Evolutionary conservation across 1,140 invertebrate species (phyloP).

Genomic region (Oryctes rhinoceros): DNA sequence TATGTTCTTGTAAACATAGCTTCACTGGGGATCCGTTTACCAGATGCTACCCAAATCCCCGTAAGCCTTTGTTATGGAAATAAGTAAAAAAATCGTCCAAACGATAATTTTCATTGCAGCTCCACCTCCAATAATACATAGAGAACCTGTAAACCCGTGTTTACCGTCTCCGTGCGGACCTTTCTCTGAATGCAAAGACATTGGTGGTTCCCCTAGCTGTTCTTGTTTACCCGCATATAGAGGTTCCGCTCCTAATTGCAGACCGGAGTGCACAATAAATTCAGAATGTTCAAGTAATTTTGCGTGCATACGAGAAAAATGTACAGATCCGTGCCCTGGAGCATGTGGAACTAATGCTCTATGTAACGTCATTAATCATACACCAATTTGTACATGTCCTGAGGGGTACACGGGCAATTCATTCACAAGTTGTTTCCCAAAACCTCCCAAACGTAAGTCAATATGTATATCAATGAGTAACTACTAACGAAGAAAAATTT

Average conservation of each 20-base stretch:
- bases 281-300: constrained; percentile 71
- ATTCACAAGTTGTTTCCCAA: constrained; percentile 67
- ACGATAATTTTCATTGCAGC: constrained; percentile 38
- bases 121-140: constrained; percentile 55
- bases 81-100: background rate
- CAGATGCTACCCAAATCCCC: constrained; percentile 52
- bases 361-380: constrained; percentile 74
- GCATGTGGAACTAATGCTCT: constrained; percentile 72
- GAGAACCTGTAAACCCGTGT: constrained; percentile 64
- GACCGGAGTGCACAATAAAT: constrained; percentile 76
- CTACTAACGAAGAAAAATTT: constrained; percentile 35
- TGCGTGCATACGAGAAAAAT: constrained; percentile 76
- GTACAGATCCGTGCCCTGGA: constrained; percentile 75
- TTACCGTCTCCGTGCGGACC: constrained; percentile 73
- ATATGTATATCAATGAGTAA: background rate
- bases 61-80: constrained; percentile 46
- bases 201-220: constrained; percentile 71
- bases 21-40: constrained; percentile 75
- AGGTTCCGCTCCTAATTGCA: constrained; percentile 76
- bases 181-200: constrained; percentile 71
- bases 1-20: constrained; percentile 65
- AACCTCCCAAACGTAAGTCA: constrained; percentile 59
- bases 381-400: constrained; percentile 73
- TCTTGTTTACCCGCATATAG: constrained; percentile 72
- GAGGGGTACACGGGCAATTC: constrained; percentile 75